Evolutionary conservation across 2,888 invertebrate genomes (phyloP), one percentile per base, ranked within the genome.

Genomic region (Lasioglossum villosulum): DNA sequence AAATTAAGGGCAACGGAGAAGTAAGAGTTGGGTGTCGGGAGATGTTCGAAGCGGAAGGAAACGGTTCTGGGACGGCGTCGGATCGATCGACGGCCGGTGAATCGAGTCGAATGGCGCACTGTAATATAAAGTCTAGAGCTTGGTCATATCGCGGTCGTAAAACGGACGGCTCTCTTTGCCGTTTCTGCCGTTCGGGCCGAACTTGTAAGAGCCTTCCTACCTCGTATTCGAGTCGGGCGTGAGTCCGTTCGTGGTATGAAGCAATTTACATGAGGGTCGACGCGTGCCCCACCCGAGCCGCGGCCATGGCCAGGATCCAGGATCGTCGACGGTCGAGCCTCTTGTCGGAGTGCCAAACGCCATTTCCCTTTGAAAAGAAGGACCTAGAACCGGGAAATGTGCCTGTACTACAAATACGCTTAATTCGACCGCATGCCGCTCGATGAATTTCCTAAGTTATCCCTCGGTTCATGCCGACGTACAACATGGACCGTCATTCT

Each of bases 91-190:
- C 14, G 42, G 30, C 39, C 37, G 68, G 66, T 52, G 68, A 42
- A 19, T 66, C 27, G 39, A 37, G 30, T 56, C 70, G 81, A 85
- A 85, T 75, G 78, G 92, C 90, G 90, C 88, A 90, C 93, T 93
- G 93, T 93, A 92, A 93, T 93, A 93, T 92, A 93, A 93, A 93
- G 93, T 93, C 92, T 90, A 89, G 86, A 90, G 90, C 90, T 87
- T 81, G 91, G 92, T 93, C 92, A 93, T 93, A 94, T 93, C 92
- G 91, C 79, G 90, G 91, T 93, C 93, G 93, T 94, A 93, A 94
- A 94, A 85, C 91, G 90, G 92, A 92, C 92, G 90, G 92, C 83
- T 87, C 83, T 87, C 89, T 90, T 78, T 72, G 74, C 56, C 87
- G 85, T 87, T 90, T 88, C 82, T 73, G 56, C 84, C 84, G 86